Conservation (phyloP, 2,113 vertebrate species). For the Oncorhynchus keta region DNA sequence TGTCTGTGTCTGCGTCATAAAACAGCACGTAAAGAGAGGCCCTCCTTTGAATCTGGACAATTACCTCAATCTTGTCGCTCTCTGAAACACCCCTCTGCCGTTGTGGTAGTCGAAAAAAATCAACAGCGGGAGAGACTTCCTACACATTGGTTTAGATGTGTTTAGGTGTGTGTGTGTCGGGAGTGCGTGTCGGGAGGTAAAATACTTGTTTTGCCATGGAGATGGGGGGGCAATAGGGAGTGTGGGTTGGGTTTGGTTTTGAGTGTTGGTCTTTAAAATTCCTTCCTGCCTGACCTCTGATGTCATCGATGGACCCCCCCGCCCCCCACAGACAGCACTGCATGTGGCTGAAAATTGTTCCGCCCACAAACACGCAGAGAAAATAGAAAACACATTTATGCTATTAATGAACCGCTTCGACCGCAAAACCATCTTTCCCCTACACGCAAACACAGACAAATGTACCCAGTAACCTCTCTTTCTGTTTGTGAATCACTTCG, state of each 20-base stretch:
- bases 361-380: constrained; percentile 52
- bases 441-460: not conserved
- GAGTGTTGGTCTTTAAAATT: constrained; percentile 47
- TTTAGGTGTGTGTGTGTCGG: constrained; percentile 11
- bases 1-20: constrained; percentile 60
- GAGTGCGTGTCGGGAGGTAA: not conserved
- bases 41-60: constrained; percentile 67
- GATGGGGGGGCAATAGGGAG: not conserved
- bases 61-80: constrained; percentile 69
- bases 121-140: constrained; percentile 7
- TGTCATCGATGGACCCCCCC: constrained; percentile 59
- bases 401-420: constrained; percentile 58
- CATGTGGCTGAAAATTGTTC: constrained; percentile 52
- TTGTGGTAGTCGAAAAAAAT: constrained; percentile 5
- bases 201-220: constrained; percentile 5
- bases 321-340: constrained; percentile 35
- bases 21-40: constrained; percentile 53
- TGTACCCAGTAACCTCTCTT: constrained; percentile 9
- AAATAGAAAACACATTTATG: constrained; percentile 62
- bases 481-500: not conserved
- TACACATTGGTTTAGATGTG: constrained; percentile 1
- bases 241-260: constrained; percentile 1
- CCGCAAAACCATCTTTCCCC: constrained; percentile 10
- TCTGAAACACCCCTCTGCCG: constrained; percentile 16
- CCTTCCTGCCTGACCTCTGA: constrained; percentile 52